phyloP scores from a whole-genome alignment of 2,113 vertebrate species.

The Indri indri region DNA sequence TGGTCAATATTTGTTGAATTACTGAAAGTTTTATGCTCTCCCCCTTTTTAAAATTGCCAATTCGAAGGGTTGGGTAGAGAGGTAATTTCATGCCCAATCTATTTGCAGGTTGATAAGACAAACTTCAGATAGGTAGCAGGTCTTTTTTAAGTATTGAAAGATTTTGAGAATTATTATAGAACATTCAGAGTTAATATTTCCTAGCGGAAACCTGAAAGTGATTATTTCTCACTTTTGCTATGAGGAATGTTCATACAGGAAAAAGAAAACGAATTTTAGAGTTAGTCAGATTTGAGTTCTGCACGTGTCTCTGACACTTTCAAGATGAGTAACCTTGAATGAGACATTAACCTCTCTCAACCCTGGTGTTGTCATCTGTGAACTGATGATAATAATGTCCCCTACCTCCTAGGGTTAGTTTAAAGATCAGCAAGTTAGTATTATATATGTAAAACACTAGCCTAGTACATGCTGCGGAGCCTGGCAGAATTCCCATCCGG shows the following conservation, averaged over 20 bases:
- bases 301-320: neutral
- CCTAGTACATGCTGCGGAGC: neutral
- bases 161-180: neutral
- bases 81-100: neutral
- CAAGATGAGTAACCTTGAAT: neutral
- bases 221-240: neutral
- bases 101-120: neutral
- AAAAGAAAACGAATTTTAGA: slow-evolving; percentile 1
- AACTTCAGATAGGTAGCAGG: neutral
- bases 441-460: neutral
- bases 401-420: neutral
- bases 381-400: neutral
- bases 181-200: neutral
- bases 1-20: neutral
- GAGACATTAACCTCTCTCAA: neutral
- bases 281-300: neutral
- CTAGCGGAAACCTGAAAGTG: neutral
- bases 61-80: neutral
- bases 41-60: neutral
- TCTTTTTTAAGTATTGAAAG: neutral
- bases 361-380: neutral
- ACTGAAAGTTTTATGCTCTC: neutral
- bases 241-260: neutral
- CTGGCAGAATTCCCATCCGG: neutral
- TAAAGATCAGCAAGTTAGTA: neutral